Base-by-base conservation (phyloP, 2,113 vertebrate species). In the Hypomesus transpacificus region DNA sequence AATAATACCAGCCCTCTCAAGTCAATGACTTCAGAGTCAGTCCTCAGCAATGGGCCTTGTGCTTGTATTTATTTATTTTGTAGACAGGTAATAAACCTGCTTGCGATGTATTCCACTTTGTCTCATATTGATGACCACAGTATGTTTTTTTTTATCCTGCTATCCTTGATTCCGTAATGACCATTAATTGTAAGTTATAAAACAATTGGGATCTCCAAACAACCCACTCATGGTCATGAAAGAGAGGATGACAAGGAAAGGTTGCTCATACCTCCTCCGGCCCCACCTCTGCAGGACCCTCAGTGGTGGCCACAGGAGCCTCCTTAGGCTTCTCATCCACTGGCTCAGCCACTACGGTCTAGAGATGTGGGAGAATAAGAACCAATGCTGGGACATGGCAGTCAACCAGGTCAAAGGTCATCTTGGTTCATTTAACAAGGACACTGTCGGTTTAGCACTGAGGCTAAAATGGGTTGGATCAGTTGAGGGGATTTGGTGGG, bases 201-300 rank as follows among this genome's bases (percentile, higher is more conserved):
- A 9, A 18, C 21, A 34, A 2, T 28, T 31, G 28, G 54, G 6
- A 5, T 46, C 39, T 46, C 3, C 28, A 18, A 68, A 52, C 28
- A 14, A 66, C 4, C 50, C 22, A 3, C 56, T 22, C 8, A 58
- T 57, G 39, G 16, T 58, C 8, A n/a, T 26, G 18, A 50, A 66
- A 28, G 21, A n/a, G 18, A 51, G 34, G n/a, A 34, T 20, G 9
- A 51, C 28, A 18, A 22, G 22, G 59, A 24, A 63, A 65, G 66
- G 83, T 34, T 34, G 31, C 31, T 79, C 82, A 58, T 87, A 87
- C 86, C 86, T 87, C 82, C 50, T 77, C 52, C 9, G 66, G 53
- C 65, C 62, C 66, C 73, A 31, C 68, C 60, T 79, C 68, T 69
- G 76, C 58, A 68, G 80, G 20, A 65, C 67, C 21, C 62, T 80